Conservation (phyloP, 2,113 vertebrate genomes). For the Colossoma macropomum region DNA sequence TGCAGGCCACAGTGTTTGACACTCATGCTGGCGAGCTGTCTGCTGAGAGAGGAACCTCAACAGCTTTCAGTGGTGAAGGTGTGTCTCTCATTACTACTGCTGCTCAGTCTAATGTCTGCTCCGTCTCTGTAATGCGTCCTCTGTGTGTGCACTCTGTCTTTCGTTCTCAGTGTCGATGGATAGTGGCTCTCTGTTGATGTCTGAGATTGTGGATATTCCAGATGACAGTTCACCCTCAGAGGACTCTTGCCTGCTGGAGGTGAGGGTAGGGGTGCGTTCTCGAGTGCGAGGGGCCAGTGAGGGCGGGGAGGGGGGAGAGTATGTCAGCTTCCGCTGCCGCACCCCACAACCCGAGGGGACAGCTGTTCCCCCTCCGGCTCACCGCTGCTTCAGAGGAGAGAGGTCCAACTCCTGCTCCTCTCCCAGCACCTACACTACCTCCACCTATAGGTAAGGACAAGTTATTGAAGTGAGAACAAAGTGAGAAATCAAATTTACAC, state of each 20-base stretch:
- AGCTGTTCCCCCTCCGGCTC: slow-evolving; percentile 74
- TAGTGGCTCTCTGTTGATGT: slow-evolving; percentile 92
- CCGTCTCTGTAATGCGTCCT: not conserved
- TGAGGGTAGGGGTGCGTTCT: slow-evolving; percentile 72
- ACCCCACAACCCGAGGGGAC: slow-evolving; percentile 77
- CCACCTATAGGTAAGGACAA: slow-evolving; percentile 72
- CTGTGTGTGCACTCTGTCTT: not conserved
- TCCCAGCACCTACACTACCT: slow-evolving; percentile 77
- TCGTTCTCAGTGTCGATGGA: slow-evolving; percentile 86
- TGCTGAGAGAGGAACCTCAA: slow-evolving; percentile 87
- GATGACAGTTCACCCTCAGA: slow-evolving; percentile 95
- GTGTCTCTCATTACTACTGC: slow-evolving; percentile 5
- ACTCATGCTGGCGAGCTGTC: slow-evolving; percentile 83
- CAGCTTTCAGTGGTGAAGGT: slow-evolving; percentile 88
- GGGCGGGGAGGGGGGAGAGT: slow-evolving; percentile 73
- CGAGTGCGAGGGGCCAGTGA: slow-evolving; percentile 66
- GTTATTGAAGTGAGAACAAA: not conserved
- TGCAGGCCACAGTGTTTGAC: slow-evolving; percentile 89
- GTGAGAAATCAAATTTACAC: not conserved
- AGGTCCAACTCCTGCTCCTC: slow-evolving; percentile 94
- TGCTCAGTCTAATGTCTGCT: not conserved
- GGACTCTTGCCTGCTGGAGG: slow-evolving; percentile 93
- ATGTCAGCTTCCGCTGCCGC: slow-evolving; percentile 83
- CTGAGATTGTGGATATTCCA: slow-evolving; percentile 90
- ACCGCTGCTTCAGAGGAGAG: slow-evolving; percentile 81